phyloP scores from a whole-genome alignment of 2,797 vertebrate species.

The Typhlichthys subterraneus region DNA sequence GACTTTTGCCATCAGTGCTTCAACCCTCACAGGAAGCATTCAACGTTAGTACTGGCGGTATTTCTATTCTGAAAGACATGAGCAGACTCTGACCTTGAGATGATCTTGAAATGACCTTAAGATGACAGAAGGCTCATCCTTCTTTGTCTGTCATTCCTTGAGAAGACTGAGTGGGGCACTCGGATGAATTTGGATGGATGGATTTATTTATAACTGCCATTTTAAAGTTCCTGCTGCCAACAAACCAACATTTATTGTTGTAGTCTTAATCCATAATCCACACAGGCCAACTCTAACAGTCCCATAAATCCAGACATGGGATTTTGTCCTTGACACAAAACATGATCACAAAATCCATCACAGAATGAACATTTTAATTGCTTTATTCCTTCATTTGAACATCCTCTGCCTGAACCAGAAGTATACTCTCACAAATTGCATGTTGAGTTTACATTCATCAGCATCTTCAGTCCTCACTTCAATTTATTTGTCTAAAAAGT shows the following conservation, averaged over 20 bases:
- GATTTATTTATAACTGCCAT: slow-evolving; percentile 1
- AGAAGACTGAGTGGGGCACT: background rate
- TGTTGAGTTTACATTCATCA: slow-evolving; percentile 17
- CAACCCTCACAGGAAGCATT: too few relatives aligned
- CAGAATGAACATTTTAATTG: slow-evolving; percentile 20
- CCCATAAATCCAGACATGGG: background rate
- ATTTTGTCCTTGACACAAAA: slow-evolving; percentile 12
- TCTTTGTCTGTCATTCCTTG: background rate
- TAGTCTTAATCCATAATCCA: slow-evolving; percentile 42
- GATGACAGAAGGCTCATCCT: background rate
- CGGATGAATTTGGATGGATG: background rate
- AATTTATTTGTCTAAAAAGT: slow-evolving; percentile 25
- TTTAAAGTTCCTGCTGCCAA: slow-evolving; percentile 1
- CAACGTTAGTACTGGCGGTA: too few relatives aligned
- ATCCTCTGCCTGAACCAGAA: background rate
- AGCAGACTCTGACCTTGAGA: background rate
- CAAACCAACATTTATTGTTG: slow-evolving; percentile 16
- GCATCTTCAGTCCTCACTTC: slow-evolving; percentile 37
- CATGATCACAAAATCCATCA: slow-evolving; percentile 31
- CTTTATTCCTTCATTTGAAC: slow-evolving; percentile 19
- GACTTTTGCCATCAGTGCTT: too few relatives aligned
- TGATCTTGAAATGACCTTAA: background rate
- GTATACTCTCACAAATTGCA: background rate
- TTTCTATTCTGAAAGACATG: too few relatives aligned
- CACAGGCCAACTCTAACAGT: slow-evolving; percentile 18